A percentile compares a stretch with the other conserved stretches of the same genome.
phyloP scores from a whole-genome alignment of 2,888 invertebrate genomes.

The Clunio marinus region DNA sequence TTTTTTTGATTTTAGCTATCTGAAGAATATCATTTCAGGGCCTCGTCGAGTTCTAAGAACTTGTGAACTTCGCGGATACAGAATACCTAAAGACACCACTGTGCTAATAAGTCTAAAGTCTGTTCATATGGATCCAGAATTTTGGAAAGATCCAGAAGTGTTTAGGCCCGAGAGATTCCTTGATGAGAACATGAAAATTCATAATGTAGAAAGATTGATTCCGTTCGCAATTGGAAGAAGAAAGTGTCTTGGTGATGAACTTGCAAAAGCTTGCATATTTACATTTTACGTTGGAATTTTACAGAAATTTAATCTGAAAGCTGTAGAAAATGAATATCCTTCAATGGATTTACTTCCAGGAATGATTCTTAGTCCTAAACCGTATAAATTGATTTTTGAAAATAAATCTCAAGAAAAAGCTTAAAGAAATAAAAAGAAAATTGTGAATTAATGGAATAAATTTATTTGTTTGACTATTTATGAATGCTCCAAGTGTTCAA shows the following conservation, averaged over 20 bases:
- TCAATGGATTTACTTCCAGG: constrained; percentile 54
- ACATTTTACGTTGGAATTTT: constrained; percentile 59
- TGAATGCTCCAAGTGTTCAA: too few species aligned
- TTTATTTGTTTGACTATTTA: too few species aligned
- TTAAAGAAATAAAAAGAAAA: too few species aligned
- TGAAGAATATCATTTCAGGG: too few species aligned
- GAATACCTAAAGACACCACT: constrained; percentile 55
- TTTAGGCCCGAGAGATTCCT: constrained; percentile 65
- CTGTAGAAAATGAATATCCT: constrained; percentile 49
- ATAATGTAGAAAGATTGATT: constrained; percentile 49
- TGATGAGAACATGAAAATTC: constrained; percentile 44
- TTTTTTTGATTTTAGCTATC: too few species aligned
- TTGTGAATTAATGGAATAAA: too few species aligned
- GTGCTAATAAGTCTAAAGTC: constrained; percentile 55
- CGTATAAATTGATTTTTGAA: constrained; percentile 53
- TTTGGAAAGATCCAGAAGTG: constrained; percentile 59
- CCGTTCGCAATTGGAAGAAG: constrained; percentile 56
- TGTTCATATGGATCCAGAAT: constrained; percentile 55
- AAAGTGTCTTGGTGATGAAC: constrained; percentile 61
- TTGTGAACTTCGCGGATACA: constrained; percentile 56
- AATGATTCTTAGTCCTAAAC: constrained; percentile 56
- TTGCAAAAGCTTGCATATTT: constrained; percentile 61
- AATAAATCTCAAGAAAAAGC: too few species aligned
- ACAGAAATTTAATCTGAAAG: constrained; percentile 54
- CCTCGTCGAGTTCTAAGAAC: constrained; percentile 56